These are phyloP conservation scores for Agriopis leucophaearia DNA, from an alignment of 2,888 invertebrate genomes.

Conservation along the genomic window DNA sequence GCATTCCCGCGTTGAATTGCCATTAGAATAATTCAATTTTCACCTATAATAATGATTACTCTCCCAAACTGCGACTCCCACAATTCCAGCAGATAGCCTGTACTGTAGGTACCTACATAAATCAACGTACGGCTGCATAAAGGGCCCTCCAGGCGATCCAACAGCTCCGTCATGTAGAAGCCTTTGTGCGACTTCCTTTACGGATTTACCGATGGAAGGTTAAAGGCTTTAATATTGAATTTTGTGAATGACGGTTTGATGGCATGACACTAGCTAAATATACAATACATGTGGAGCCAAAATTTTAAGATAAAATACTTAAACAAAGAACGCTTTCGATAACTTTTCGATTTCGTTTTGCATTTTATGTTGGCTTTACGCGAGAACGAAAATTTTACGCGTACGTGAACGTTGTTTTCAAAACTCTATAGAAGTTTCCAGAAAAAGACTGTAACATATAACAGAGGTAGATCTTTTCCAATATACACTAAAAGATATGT, in stretches of 20 bases:
- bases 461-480: neutral
- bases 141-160: constrained; percentile 18
- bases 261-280: too few species aligned
- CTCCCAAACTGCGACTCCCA: neutral
- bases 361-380: neutral
- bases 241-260: neutral
- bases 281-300: too few species aligned
- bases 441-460: neutral
- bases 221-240: constrained; percentile 2
- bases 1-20: too few species aligned
- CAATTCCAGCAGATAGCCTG: neutral
- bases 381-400: too few species aligned
- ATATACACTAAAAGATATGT: too few species aligned
- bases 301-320: too few species aligned
- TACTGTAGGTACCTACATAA: constrained; percentile 5
- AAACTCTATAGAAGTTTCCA: too few species aligned
- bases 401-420: too few species aligned
- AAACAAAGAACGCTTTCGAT: too few species aligned
- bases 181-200: constrained; percentile 24
- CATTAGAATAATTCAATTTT: neutral
- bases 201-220: constrained; percentile 15
- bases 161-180: constrained; percentile 20
- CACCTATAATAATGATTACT: neutral
- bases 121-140: constrained; percentile 20
- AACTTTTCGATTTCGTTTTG: too few species aligned